Percentiles rank a stretch among this genome's conserved stretches.
Conservation (phyloP, 2,113 vertebrate species). For the Platichthys stellatus region DNA sequence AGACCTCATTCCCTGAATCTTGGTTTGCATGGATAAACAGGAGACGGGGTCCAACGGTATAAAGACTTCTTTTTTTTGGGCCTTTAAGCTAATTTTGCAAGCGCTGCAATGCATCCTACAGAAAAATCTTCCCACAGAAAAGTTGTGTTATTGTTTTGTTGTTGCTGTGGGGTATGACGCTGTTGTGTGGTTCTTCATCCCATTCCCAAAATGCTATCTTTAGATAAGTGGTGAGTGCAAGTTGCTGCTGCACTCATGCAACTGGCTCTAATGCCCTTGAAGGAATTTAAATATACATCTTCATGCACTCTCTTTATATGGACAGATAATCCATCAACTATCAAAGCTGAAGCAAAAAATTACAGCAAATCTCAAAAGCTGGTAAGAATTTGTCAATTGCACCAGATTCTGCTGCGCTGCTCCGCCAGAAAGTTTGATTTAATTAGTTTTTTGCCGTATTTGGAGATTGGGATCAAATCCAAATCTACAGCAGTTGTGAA, state of each 20-base stretch:
- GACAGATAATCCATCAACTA: not conserved
- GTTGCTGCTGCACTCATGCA: conserved; percentile 18
- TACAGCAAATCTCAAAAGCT: not conserved
- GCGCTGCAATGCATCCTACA: conserved; percentile 23
- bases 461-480: conserved; percentile 35
- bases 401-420: conserved; percentile 2
- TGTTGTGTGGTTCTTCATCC: conserved; percentile 15
- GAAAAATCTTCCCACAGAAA: conserved; percentile 42
- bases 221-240: conserved; percentile 10
- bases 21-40: conserved; percentile 69
- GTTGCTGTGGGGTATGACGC: conserved; percentile 24
- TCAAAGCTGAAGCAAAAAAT: conserved; percentile 1
- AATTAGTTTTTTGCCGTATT: conserved; percentile 27
- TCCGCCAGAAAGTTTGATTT: conserved; percentile 39
- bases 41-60: conserved; percentile 41
- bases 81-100: conserved; percentile 49
- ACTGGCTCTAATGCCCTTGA: conserved; percentile 18
- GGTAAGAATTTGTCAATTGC: not conserved
- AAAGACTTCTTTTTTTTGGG: conserved; percentile 34
- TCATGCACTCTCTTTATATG: not conserved
- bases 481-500: conserved; percentile 27
- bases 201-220: conserved; percentile 15
- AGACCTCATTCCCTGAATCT: conserved; percentile 69
- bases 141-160: conserved; percentile 46
- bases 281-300: conserved; percentile 14